Percentiles rank a stretch among this genome's conserved stretches.
Conservation (phyloP, 2,888 invertebrate species). For the Colletes collaris region DNA sequence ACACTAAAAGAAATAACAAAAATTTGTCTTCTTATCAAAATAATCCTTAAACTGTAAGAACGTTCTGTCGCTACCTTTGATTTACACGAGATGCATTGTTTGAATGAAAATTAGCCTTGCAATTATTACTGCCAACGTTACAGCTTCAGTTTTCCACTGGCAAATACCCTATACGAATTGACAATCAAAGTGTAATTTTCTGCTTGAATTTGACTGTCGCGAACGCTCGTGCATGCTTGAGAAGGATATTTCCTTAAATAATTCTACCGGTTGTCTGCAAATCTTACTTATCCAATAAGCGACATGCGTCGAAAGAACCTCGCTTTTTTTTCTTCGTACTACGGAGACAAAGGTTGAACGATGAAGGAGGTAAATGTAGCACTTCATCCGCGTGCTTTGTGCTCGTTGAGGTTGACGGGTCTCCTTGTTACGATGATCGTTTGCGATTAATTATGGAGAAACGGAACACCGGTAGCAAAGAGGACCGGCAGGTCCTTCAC, state of each 20-base stretch:
- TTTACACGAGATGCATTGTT: neutral
- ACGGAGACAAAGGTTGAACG: neutral
- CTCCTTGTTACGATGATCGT: constrained; percentile 4
- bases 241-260: constrained; percentile 23
- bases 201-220: constrained; percentile 41
- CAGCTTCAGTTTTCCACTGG: neutral
- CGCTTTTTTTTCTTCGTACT: neutral
- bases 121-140: constrained; percentile 7
- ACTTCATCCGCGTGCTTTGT: constrained; percentile 10
- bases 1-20: neutral
- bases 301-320: neutral
- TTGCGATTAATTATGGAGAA: constrained; percentile 54
- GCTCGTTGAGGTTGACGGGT: neutral
- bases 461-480: constrained; percentile 35
- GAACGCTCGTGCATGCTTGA: neutral
- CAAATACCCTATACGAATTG: constrained; percentile 39
- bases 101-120: neutral
- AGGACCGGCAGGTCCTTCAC: constrained; percentile 55
- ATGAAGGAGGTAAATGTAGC: constrained; percentile 25
- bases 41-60: neutral
- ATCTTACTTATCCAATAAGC: neutral
- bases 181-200: constrained; percentile 37
- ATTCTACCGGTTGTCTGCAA: neutral
- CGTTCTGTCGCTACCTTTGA: neutral
- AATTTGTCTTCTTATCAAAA: neutral